Evolutionary conservation across 2,888 invertebrate genomes (phyloP).

Genomic region (Willowsia nigromaculata): DNA sequence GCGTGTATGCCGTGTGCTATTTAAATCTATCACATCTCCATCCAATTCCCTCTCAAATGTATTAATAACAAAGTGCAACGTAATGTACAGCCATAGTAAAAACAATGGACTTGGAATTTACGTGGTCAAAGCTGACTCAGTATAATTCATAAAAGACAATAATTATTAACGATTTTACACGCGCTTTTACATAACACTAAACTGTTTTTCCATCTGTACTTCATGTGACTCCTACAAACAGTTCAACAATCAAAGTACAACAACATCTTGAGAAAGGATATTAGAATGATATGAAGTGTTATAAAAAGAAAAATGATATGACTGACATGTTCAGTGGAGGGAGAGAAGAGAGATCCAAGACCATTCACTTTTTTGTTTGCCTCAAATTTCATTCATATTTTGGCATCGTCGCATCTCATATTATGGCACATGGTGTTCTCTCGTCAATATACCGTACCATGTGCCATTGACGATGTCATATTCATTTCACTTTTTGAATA

Average conservation of each 20-base stretch:
- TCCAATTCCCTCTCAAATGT: not conserved
- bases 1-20: not conserved
- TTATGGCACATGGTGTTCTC: not conserved
- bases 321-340: not conserved
- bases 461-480: constrained; percentile 35
- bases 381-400: constrained; percentile 8
- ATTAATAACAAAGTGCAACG: not conserved
- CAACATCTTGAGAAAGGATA: not conserved
- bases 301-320: not conserved
- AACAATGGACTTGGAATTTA: too few species aligned
- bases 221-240: not conserved
- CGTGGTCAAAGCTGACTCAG: not conserved
- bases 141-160: not conserved
- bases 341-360: not conserved
- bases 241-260: not conserved
- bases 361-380: constrained; percentile 46
- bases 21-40: constrained; percentile 13
- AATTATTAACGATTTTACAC: constrained; percentile 53
- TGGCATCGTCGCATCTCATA: not conserved
- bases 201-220: not conserved
- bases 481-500: constrained; percentile 48
- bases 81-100: not conserved
- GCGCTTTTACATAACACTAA: constrained; percentile 35
- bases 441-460: not conserved
- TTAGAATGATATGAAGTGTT: not conserved